phyloP scores from a whole-genome alignment of 53 echinoderm and acorn worm genomes.

The Echinarachnius parma region DNA sequence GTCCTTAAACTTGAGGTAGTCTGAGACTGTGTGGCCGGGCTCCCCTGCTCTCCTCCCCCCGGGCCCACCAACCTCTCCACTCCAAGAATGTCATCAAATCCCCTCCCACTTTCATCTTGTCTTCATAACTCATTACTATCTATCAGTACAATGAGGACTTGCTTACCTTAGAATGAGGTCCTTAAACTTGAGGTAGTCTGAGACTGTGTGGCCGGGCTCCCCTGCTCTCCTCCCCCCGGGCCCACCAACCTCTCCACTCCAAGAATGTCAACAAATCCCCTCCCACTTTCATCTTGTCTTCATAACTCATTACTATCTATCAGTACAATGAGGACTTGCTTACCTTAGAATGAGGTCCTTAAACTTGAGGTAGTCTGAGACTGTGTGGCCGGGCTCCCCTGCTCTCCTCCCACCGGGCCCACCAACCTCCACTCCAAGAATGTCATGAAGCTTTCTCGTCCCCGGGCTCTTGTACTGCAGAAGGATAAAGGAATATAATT shows the following conservation, averaged over 20 bases:
- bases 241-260: constrained; percentile 86
- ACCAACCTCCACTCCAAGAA: constrained; percentile 90
- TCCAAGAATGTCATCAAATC: too few species aligned
- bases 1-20: constrained; percentile 99
- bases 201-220: constrained; percentile 87
- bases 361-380: constrained; percentile 98
- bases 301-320: too few species aligned
- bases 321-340: too few species aligned
- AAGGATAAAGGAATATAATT: neutral
- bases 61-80: constrained; percentile 88
- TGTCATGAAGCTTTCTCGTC: constrained; percentile 91
- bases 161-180: constrained; percentile 94
- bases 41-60: constrained; percentile 95
- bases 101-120: too few species aligned
- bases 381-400: constrained; percentile 90
- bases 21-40: constrained; percentile 84
- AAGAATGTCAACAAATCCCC: too few species aligned
- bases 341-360: constrained; percentile 97
- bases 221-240: constrained; percentile 94
- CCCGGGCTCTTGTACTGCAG: constrained; percentile 98
- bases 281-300: too few species aligned
- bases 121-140: too few species aligned
- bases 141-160: too few species aligned
- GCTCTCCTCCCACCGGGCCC: constrained; percentile 94
- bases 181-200: constrained; percentile 99